A percentile compares a stretch with the other conserved stretches of the same genome.
Evolutionary conservation across 2,888 invertebrate species (phyloP).

Genomic region (Amphimallon solstitiale): DNA sequence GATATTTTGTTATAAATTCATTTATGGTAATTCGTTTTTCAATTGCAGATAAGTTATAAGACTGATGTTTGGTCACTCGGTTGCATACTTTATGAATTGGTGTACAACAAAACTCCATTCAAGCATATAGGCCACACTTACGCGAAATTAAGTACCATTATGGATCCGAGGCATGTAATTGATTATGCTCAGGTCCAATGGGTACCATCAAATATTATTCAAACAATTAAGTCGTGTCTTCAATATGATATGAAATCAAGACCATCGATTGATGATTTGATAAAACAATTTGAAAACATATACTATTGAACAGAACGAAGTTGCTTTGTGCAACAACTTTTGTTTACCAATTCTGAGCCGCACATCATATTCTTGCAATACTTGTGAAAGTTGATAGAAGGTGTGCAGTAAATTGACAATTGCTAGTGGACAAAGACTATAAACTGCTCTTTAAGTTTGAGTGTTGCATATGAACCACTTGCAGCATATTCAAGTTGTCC

Average conservation of each 20-base stretch:
- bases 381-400: too few species aligned
- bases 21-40: slow-evolving; percentile 29
- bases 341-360: background rate
- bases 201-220: slow-evolving; percentile 69
- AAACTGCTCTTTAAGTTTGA: too few species aligned
- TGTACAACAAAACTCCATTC: slow-evolving; percentile 92
- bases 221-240: slow-evolving; percentile 78
- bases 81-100: slow-evolving; percentile 92
- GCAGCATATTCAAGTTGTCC: too few species aligned
- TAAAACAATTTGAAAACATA: slow-evolving; percentile 55
- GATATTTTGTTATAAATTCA: background rate
- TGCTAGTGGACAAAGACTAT: too few species aligned
- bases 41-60: slow-evolving; percentile 81
- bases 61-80: slow-evolving; percentile 98
- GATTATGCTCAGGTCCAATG: slow-evolving; percentile 72
- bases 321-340: background rate
- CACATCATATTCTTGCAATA: background rate
- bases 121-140: slow-evolving; percentile 78
- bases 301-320: slow-evolving; percentile 16
- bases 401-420: too few species aligned
- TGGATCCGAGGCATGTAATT: slow-evolving; percentile 77
- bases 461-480: too few species aligned
- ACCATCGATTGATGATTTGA: slow-evolving; percentile 79
- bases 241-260: slow-evolving; percentile 77
- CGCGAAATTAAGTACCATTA: slow-evolving; percentile 82